phyloP scores from a whole-genome alignment of 2,888 invertebrate species.

The Pristionchus maxplancki region DNA sequence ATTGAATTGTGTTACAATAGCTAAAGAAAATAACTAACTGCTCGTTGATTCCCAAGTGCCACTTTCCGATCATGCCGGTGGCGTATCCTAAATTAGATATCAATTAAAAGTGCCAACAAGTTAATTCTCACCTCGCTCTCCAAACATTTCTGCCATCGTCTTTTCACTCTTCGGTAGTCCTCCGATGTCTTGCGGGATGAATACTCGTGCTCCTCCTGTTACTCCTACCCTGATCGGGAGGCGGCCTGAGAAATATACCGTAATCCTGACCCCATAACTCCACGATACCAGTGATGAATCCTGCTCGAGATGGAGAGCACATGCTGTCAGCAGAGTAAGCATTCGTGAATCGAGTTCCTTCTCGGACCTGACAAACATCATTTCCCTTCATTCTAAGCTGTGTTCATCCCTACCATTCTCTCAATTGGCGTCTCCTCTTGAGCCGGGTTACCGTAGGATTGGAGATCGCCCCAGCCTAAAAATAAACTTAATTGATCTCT shows the following conservation, averaged over 20 bases:
- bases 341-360: conserved; percentile 80
- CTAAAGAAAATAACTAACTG: neutral
- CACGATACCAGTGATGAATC: conserved; percentile 79
- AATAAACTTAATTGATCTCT: neutral
- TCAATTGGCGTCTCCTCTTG: conserved; percentile 80
- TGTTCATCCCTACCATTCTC: conserved; percentile 69
- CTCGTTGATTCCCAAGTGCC: conserved; percentile 80
- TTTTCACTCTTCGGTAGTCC: conserved; percentile 80
- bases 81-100: conserved; percentile 75
- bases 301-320: conserved; percentile 81
- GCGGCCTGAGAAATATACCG: conserved; percentile 63
- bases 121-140: conserved; percentile 71
- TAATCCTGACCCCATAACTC: neutral
- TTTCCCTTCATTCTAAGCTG: too few relatives aligned
- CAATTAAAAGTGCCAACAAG: neutral
- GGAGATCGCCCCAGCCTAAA: conserved; percentile 74
- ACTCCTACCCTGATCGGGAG: conserved; percentile 76
- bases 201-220: conserved; percentile 76
- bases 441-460: conserved; percentile 77
- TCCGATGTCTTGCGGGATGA: conserved; percentile 77
- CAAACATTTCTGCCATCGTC: conserved; percentile 80
- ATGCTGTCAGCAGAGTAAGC: conserved; percentile 80
- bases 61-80: conserved; percentile 80
- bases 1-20: neutral
- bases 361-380: conserved; percentile 57